Percentiles rank a stretch among this genome's conserved stretches.
Conservation (phyloP, 2,113 vertebrate species). For the Plectropomus leopardus region DNA sequence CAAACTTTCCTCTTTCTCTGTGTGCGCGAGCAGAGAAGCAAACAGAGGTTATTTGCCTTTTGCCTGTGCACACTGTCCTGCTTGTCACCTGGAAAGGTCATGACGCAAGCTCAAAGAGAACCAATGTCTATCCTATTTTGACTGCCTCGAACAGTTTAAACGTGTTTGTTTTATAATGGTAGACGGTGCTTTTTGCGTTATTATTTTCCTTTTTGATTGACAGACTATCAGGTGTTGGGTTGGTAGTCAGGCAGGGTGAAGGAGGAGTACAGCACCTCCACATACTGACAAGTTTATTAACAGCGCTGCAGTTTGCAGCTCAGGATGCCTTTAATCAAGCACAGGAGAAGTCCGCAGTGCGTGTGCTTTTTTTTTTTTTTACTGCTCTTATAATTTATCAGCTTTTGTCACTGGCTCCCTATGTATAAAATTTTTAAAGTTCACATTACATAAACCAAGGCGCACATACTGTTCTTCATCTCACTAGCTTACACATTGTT, state of each 20-base stretch:
- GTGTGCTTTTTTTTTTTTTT: constrained; percentile 2
- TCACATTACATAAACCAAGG: neutral
- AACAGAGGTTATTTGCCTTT: constrained; percentile 63
- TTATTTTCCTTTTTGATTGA: neutral
- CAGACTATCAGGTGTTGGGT: neutral
- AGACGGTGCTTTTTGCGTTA: neutral
- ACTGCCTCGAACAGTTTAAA: neutral
- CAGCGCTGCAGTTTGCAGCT: constrained; percentile 8
- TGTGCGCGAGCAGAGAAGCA: constrained; percentile 38
- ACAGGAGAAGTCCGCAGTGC: constrained; percentile 16
- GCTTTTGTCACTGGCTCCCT: neutral
- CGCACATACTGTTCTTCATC: neutral
- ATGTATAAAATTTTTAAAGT: neutral
- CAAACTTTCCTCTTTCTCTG: constrained; percentile 34
- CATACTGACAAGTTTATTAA: constrained; percentile 35
- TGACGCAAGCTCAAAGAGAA: neutral
- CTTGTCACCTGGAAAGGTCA: constrained; percentile 32
- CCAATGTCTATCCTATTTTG: neutral
- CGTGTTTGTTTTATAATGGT: too few species aligned
- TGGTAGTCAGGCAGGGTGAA: neutral
- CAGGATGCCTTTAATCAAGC: constrained; percentile 26
- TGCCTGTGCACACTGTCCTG: neutral
- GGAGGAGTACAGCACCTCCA: constrained; percentile 1
- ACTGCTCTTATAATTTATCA: neutral
- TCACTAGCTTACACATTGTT: neutral